phyloP scores from a whole-genome alignment of 2,113 vertebrate genomes.

The Prochilodus magdalenae region DNA sequence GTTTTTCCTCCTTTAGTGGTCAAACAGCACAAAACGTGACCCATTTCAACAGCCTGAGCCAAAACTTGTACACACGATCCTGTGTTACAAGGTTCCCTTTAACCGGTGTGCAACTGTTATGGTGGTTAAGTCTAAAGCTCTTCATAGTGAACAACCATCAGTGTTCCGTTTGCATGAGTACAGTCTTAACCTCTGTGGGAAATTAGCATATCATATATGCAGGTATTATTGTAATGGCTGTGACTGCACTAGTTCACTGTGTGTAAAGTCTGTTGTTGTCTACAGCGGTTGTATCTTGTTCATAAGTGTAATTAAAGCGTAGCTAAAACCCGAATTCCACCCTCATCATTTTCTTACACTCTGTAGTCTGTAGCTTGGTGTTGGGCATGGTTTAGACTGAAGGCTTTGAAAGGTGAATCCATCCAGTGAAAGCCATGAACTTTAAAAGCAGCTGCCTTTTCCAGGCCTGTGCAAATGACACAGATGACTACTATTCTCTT shows the following conservation, averaged over 20 bases:
- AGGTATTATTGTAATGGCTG: slow-evolving; percentile 38
- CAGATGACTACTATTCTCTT: too few species aligned
- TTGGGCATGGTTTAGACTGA: too few species aligned
- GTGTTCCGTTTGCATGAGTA: slow-evolving; percentile 24
- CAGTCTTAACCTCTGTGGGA: slow-evolving; percentile 28
- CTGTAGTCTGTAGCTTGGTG: too few species aligned
- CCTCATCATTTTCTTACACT: neutral
- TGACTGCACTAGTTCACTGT: slow-evolving; percentile 36
- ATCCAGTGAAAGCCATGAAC: too few species aligned
- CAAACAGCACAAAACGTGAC: slow-evolving; percentile 4
- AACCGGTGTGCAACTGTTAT: slow-evolving; percentile 14
- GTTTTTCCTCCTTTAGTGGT: neutral
- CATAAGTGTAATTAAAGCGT: slow-evolving; percentile 1
- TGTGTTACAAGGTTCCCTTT: slow-evolving; percentile 25
- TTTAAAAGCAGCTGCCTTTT: too few species aligned
- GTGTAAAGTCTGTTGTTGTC: slow-evolving; percentile 31
- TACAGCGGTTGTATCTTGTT: neutral
- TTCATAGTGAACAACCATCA: slow-evolving; percentile 24
- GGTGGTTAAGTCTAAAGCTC: slow-evolving; percentile 33
- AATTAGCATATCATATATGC: slow-evolving; percentile 57
- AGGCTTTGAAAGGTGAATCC: too few species aligned
- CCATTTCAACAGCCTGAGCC: neutral
- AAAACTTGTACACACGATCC: neutral
- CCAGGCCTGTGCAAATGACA: too few species aligned
- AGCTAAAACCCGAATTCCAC: neutral